Evolutionary conservation across 1,140 invertebrate genomes (phyloP).

Genomic region (Phocides pigmalion): DNA sequence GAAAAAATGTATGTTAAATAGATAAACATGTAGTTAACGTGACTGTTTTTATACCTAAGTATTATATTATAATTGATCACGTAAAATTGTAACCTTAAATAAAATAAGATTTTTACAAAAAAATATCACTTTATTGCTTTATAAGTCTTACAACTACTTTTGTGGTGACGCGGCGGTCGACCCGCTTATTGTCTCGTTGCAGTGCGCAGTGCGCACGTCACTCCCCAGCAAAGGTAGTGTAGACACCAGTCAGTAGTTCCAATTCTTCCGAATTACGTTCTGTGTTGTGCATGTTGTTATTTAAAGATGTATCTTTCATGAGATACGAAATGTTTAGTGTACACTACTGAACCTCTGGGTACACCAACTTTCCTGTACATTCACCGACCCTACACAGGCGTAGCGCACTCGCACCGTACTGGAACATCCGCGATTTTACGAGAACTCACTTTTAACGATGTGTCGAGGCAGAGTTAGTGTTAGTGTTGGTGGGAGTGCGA

Average conservation of each 20-base stretch:
- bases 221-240: conserved; percentile 4
- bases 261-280: not conserved
- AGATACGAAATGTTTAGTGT: not conserved
- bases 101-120: conserved; percentile 49
- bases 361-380: not conserved
- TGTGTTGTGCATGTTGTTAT: not conserved
- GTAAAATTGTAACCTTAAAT: conserved; percentile 38
- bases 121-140: conserved; percentile 75
- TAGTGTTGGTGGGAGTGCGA: no score
- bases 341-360: not conserved
- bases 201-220: conserved; percentile 1
- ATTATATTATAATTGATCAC: not conserved
- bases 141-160: conserved; percentile 39
- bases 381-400: not conserved
- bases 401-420: not conserved
- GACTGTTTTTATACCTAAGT: no score
- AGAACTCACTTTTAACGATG: no score
- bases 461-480: no score
- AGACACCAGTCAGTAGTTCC: not conserved
- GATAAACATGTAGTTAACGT: no score
- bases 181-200: conserved; percentile 50
- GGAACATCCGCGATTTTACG: no score
- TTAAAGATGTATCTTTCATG: not conserved
- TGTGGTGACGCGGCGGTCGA: conserved; percentile 8
- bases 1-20: no score